A percentile compares a stretch with the other conserved stretches of the same genome.
These are phyloP conservation scores for Palloptera scutellata DNA, from an alignment of 2,888 invertebrate species.

Conservation along the genomic window DNA sequence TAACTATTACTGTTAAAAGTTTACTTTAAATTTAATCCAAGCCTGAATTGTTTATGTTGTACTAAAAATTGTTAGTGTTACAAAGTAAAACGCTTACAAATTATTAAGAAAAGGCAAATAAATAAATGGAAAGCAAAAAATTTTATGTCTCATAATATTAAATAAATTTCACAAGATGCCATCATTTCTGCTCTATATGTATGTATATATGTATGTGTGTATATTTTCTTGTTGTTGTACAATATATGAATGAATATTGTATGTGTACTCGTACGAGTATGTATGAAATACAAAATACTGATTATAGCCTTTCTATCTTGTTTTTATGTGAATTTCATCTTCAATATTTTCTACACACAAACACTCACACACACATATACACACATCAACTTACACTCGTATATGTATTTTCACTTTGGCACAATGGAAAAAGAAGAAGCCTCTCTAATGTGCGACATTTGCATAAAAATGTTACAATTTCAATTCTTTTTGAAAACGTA, in stretches of 20 bases:
- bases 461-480: conserved; percentile 46
- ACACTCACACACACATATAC: neutral
- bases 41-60: no score
- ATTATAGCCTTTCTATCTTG: neutral
- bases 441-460: conserved; percentile 35
- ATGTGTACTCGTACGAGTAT: no score
- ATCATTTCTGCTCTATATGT: neutral
- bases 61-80: no score
- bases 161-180: no score
- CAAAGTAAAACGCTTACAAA: no score
- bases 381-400: neutral
- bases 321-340: neutral
- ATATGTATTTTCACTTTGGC: conserved; percentile 6
- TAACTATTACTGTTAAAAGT: no score
- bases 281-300: neutral
- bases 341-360: neutral
- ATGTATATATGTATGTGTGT: neutral
- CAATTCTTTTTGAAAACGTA: conserved; percentile 34
- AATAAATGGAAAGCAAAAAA: no score
- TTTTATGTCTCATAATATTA: no score
- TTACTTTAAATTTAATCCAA: no score
- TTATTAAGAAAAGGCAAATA: no score
- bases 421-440: neutral
- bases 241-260: neutral
- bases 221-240: no score